Evolutionary conservation across 2,113 vertebrate genomes (phyloP), one percentile per base, ranked within the genome.

Genomic region (Siniperca chuatsi): DNA sequence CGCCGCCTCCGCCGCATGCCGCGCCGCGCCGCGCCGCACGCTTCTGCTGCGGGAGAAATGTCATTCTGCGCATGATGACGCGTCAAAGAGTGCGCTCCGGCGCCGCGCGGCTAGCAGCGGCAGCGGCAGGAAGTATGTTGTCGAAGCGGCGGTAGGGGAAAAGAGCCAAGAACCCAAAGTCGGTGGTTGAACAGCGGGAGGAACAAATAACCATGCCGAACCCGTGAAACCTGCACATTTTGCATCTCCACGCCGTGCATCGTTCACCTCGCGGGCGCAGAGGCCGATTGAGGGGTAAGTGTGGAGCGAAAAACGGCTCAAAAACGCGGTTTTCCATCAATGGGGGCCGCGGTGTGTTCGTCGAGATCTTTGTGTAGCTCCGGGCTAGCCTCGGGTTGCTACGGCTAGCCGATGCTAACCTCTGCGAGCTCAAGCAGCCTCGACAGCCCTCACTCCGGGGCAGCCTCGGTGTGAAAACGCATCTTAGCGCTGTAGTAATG

Each of bases 291-390:
- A 88, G 90, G 90, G 95, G 95, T 95, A 69, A 95, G 95, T 95
- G 52, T 8, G 37, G 21, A 20, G 79, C 83, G 52, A 16, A n/a
- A 81, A 67, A 69, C 71, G 83, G 67, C 48, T 23, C 15, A 68
- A 81, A 94, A 86, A 78, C 35, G 81, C 69, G 86, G 66, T 84
- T 91, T 88, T 90, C 78, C 84, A 54, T 91, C 66, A 77, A 86
- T 48, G 90, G 92, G 77, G 89, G 92, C 93, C 92, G 90, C 83
- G 90, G 84, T 91, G 83, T 90, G 89, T 89, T 87, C 84, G 89
- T 92, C 92, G 86, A 87, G 92, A 96, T 94, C 95, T 96, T 96
- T 96, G 95, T 96, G 95, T 96, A 90, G 94, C 91, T 95, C 69
- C 79, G 84, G 93, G 92, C 88, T 94, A 94, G 89, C 91, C 67